Evolutionary conservation across 1,140 invertebrate genomes (phyloP).

Genomic region (Drosophila bifasciata): DNA sequence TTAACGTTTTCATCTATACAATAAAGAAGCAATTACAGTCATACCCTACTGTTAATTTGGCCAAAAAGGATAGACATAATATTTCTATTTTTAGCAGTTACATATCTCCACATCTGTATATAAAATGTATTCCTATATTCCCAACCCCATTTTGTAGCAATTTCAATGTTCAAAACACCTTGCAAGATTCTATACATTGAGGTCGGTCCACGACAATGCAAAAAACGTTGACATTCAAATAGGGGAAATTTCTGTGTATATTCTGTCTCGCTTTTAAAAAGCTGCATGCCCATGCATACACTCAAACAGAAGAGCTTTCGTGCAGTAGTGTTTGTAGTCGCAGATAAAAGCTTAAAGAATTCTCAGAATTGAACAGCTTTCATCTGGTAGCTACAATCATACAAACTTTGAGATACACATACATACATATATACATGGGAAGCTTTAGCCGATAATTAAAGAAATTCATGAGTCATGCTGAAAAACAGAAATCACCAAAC

Average conservation of each 20-base stretch:
- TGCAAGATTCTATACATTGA: neutral
- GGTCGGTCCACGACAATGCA: slow-evolving; percentile 13
- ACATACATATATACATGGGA: slow-evolving; percentile 4
- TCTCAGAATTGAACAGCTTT: slow-evolving; percentile 42
- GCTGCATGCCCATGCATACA: slow-evolving; percentile 18
- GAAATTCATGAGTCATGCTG: slow-evolving; percentile 75
- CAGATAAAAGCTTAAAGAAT: slow-evolving; percentile 64
- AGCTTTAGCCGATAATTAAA: slow-evolving; percentile 46
- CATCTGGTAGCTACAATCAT: slow-evolving; percentile 1
- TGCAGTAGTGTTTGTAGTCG: slow-evolving; percentile 29
- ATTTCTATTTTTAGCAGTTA: no score
- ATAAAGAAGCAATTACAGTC: no score
- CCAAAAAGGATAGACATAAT: no score
- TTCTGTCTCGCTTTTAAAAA: slow-evolving; percentile 17
- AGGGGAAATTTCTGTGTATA: slow-evolving; percentile 15
- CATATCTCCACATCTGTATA: no score
- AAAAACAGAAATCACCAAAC: slow-evolving; percentile 55
- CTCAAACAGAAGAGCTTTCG: slow-evolving; percentile 11
- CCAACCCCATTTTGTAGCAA: slow-evolving; percentile 3
- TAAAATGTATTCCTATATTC: neutral
- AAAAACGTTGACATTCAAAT: slow-evolving; percentile 28
- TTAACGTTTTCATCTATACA: no score
- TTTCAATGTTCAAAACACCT: neutral
- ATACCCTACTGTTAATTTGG: no score
- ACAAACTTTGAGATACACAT: neutral